Base-by-base conservation (phyloP, 2,797 vertebrate genomes). In the Megaceryle alcyon region DNA sequence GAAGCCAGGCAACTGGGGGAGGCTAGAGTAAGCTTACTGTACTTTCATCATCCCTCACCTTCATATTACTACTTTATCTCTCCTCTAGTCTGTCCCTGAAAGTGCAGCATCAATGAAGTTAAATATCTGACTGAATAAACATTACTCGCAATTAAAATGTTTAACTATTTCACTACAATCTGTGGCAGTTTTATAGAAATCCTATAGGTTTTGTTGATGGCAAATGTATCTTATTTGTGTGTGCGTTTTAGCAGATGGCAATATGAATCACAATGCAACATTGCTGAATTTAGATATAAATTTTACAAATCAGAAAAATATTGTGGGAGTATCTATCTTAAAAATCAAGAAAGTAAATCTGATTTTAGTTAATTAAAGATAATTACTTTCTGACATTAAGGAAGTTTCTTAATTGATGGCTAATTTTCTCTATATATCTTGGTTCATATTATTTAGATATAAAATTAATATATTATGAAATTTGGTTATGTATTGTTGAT, bases 361-460 rank as follows among this genome's bases (percentile, higher is more conserved):
- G 64, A 92, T 92, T 93, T 95, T 33, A 92, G 88, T 92, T 95
- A 96, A 86, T 92, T 93, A 91, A 86, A 94, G 80, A 68, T 82
- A 90, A 94, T 76, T 86, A 89, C 13, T 75, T 86, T 94, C 93
- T 95, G 31, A 68, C 60, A 66, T 75, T 88, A 91, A 91, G 51
- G 79, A 93, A 81, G 25, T 70, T 43, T 65, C 48, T 9, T 88
- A 94, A 95, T 84, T 97, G 80, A 80, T 75, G 64, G 26, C 3
- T 87, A 70, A 60, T 88, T 94, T 89, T 65, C 75, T 75, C 22
- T 93, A 25, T 75, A 54, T 91, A 37, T 77, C 8, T 93, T 79
- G 21, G 79, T 81, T 86, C 73, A 64, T 93, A 78, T 89, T 46
- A 87, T 51, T 91, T 92, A 95, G 85, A 82, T 54, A 41, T 41